phyloP scores from a whole-genome alignment of 2,113 vertebrate species.

The Nannospalax galili region DNA sequence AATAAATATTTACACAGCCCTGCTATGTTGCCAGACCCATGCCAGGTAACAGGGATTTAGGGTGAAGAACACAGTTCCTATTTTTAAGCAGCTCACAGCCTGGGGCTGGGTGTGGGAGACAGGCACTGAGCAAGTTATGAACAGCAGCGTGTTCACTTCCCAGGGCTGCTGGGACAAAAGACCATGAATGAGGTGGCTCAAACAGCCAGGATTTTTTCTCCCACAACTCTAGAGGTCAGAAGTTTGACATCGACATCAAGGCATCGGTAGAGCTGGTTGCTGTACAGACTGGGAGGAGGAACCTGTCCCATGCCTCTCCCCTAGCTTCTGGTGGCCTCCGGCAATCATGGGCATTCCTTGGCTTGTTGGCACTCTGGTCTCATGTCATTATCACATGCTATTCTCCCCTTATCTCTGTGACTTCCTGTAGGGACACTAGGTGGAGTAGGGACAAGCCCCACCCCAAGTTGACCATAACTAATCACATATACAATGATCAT shows the following conservation, averaged over 20 bases:
- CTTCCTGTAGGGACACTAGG: not conserved
- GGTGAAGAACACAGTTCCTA: not conserved
- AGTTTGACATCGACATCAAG: not conserved
- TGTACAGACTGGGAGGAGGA: not conserved
- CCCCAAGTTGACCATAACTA: not conserved
- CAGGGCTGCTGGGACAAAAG: not conserved
- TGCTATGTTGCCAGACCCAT: not conserved
- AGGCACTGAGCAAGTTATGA: not conserved
- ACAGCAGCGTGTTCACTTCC: not conserved
- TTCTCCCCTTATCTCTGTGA: not conserved
- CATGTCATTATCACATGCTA: accelerated
- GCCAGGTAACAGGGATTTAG: not conserved
- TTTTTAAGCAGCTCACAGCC: conserved; percentile 19
- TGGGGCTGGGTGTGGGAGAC: not conserved
- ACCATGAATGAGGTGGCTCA: not conserved
- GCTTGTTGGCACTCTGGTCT: not conserved
- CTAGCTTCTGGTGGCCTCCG: not conserved
- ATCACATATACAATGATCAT: not conserved
- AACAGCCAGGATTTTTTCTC: not conserved
- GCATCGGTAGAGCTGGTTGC: not conserved
- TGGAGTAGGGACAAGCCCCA: not conserved
- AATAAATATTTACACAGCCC: conserved; percentile 30
- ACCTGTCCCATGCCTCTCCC: not conserved
- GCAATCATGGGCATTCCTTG: not conserved
- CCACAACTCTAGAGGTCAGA: not conserved